Conservation (phyloP, 1,140 invertebrate species). For the Euwallacea similis region DNA sequence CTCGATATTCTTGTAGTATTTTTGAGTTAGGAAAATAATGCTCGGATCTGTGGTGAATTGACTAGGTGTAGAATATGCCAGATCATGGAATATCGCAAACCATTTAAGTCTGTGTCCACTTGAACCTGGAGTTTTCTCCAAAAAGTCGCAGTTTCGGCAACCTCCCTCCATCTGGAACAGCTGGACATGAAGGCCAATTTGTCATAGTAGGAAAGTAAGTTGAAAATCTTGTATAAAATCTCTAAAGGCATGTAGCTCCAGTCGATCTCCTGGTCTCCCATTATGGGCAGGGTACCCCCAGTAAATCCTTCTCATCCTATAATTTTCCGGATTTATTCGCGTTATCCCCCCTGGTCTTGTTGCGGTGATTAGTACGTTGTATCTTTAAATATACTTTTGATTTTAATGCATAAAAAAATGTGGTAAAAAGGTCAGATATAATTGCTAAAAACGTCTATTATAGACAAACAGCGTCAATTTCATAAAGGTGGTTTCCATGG, state of each 20-base stretch:
- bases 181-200: conserved; percentile 40
- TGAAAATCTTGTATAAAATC: conserved; percentile 37
- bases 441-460: too few species aligned
- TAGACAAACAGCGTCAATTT: too few species aligned
- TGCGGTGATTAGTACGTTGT: too few species aligned
- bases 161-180: conserved; percentile 40
- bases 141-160: conserved; percentile 24
- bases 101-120: conserved; percentile 40
- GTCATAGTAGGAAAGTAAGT: conserved; percentile 37
- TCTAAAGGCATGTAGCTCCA: conserved; percentile 39
- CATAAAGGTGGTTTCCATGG: too few species aligned
- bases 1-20: conserved; percentile 36
- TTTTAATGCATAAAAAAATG: too few species aligned
- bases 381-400: too few species aligned
- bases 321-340: too few species aligned
- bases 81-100: conserved; percentile 12
- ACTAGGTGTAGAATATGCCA: background rate
- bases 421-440: too few species aligned
- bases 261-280: conserved; percentile 3
- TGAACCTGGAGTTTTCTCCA: conserved; percentile 42
- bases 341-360: too few species aligned
- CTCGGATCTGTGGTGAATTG: conserved; percentile 38
- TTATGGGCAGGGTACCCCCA: background rate
- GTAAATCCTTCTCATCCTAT: conserved; percentile 11
- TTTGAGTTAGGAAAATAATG: conserved; percentile 34